phyloP scores from a whole-genome alignment of 92 coral and sea anemone species.

The Porites lobata region DNA sequence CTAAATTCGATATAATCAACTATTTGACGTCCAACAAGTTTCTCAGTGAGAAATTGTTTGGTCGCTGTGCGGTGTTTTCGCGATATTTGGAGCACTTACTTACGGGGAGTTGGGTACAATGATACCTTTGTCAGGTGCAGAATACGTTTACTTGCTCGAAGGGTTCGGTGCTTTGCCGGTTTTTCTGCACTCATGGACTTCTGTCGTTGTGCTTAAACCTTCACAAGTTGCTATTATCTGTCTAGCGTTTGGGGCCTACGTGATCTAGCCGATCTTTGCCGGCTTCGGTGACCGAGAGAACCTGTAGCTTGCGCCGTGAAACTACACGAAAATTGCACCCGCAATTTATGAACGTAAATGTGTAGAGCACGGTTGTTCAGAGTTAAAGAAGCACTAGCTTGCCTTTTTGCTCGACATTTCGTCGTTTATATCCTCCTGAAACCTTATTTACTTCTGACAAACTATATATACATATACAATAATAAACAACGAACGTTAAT shows the following conservation, averaged over 20 bases:
- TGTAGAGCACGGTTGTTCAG: no score
- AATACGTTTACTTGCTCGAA: slow-evolving; percentile 81
- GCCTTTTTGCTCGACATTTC: no score
- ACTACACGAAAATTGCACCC: neutral
- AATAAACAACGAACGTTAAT: no score
- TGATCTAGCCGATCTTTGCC: slow-evolving; percentile 91
- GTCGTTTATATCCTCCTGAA: no score
- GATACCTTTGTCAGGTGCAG: slow-evolving; percentile 92
- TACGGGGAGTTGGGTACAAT: slow-evolving; percentile 95
- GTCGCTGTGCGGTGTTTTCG: slow-evolving; percentile 89
- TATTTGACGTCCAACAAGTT: neutral
- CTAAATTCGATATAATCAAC: neutral
- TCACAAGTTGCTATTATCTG: slow-evolving; percentile 96
- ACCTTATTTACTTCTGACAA: no score
- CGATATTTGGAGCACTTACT: slow-evolving; percentile 89
- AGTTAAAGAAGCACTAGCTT: no score
- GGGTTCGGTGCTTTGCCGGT: slow-evolving; percentile 88
- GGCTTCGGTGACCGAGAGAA: slow-evolving; percentile 83
- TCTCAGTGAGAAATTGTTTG: slow-evolving; percentile 65
- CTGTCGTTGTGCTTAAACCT: slow-evolving; percentile 93
- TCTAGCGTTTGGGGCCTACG: slow-evolving; percentile 96
- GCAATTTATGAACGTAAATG: no score
- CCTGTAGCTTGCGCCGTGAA: slow-evolving; percentile 74
- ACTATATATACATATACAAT: no score
- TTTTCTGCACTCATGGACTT: slow-evolving; percentile 93